phyloP scores from a whole-genome alignment of 2,888 invertebrate genomes.

The Cephus pulcher region DNA sequence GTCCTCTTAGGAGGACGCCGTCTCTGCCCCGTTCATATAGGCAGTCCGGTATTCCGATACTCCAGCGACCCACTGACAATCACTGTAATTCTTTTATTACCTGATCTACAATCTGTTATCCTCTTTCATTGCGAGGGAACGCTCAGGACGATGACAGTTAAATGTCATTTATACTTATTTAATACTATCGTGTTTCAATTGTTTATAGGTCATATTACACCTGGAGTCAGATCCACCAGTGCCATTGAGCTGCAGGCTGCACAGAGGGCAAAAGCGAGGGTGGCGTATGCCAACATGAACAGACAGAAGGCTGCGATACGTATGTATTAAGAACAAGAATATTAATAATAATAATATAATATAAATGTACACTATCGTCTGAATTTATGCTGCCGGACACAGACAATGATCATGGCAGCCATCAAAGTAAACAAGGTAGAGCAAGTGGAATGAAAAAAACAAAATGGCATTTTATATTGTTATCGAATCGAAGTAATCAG shows the following conservation, averaged over 20 bases:
- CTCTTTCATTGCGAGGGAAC: conserved; percentile 19
- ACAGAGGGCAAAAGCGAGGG: conserved; percentile 85
- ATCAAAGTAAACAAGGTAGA: conserved; percentile 47
- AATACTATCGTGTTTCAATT: conserved; percentile 4
- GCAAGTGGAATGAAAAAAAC: background rate
- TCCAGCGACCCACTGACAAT: conserved; percentile 65
- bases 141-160: background rate
- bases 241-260: conserved; percentile 94
- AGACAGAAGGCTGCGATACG: conserved; percentile 82
- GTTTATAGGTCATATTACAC: conserved; percentile 48
- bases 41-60: conserved; percentile 73
- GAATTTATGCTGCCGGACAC: conserved; percentile 32
- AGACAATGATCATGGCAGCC: conserved; percentile 50
- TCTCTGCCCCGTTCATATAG: conserved; percentile 72
- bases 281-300: conserved; percentile 84
- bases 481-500: background rate
- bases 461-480: background rate
- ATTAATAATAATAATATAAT: conserved; percentile 3
- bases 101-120: conserved; percentile 25
- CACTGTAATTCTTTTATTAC: conserved; percentile 57
- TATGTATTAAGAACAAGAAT: conserved; percentile 69
- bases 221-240: conserved; percentile 80
- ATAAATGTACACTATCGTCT: background rate
- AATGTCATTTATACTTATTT: background rate
- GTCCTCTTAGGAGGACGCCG: conserved; percentile 71